Conservation (phyloP, 1,140 invertebrate species). For the Leptinotarsa lineolata region DNA sequence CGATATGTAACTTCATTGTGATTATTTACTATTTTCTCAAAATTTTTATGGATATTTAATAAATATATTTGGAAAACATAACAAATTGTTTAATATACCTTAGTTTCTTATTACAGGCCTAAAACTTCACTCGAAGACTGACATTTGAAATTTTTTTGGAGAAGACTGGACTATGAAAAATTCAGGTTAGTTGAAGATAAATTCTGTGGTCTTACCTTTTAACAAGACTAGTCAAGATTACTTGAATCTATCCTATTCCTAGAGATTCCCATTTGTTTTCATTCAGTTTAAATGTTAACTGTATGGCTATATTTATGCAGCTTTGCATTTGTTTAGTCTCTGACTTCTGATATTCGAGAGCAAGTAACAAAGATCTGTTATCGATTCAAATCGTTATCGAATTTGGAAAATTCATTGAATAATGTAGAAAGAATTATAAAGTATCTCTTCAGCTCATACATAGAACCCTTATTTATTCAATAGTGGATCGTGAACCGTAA, state of each 20-base stretch:
- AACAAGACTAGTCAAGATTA: constrained; percentile 32
- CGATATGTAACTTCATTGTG: constrained; percentile 36
- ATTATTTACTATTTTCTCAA: constrained; percentile 41
- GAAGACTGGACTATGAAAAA: constrained; percentile 54
- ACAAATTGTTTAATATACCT: constrained; percentile 47
- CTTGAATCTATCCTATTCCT: neutral
- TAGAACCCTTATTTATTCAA: too few species aligned
- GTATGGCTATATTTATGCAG: too few species aligned
- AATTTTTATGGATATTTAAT: constrained; percentile 43
- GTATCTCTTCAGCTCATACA: too few species aligned
- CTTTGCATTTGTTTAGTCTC: too few species aligned
- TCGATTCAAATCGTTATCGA: too few species aligned
- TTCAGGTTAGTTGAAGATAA: constrained; percentile 57
- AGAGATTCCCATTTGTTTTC: neutral
- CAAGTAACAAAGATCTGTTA: too few species aligned
- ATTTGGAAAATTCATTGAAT: too few species aligned
- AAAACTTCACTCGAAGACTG: constrained; percentile 55
- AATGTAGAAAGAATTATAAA: too few species aligned
- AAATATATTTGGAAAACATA: constrained; percentile 39
- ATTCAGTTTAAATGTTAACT: neutral
- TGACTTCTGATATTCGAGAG: too few species aligned
- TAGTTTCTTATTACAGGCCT: constrained; percentile 55
- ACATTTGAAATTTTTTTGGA: constrained; percentile 58
- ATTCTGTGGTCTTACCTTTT: constrained; percentile 56
- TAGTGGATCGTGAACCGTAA: too few species aligned